Base-by-base conservation (phyloP, 1,140 invertebrate genomes). In the Trichonephila clavata region DNA sequence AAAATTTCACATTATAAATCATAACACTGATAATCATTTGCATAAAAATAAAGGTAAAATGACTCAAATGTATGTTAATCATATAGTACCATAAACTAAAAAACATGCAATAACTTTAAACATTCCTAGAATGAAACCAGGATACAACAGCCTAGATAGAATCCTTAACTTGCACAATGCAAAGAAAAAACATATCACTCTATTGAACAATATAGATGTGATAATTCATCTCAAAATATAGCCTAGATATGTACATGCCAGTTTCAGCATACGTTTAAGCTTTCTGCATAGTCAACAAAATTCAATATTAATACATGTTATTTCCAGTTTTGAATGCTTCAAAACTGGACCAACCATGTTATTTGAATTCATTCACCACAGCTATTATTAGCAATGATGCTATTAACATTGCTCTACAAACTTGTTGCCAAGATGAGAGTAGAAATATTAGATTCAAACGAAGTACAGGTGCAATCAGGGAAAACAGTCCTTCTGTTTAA, bases 371-470 rank as follows among this genome's bases (percentile, higher is more conserved):
- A 88, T 61, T 88, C 84, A 93, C 92, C 92, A 88, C 13, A 92
- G 92, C 92, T 93, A 90, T 87, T 65, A 92, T 59, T 63, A 86
- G 80, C 91, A 93, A 77, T 87, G 92, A 87, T 93, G 92, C 92
- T 93, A 93, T 87, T 39, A 88, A 63, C 83, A 88, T 93, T 80
- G 84, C 84, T 88, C 92, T 93, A 93, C 86, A 81, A 81, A 93
- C 92, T 93, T 93, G 86, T 92, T 93, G 84, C 71, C 63, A 86
- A 84, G 39, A 92, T 43, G 68, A 86, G 65, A 77, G 83, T 77
- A 93, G 92, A 92, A 91, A 84, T 92, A 92, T 84, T 57, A 87
- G 63, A 93, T 92, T 92, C 65, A 86, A 89, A 92, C 88, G 92
- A 93, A 93, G 86, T 93, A 87, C 63, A 92, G n/a, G 92, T 93